phyloP scores from a whole-genome alignment of 2,888 invertebrate species.

The Abrostola triplasia region DNA sequence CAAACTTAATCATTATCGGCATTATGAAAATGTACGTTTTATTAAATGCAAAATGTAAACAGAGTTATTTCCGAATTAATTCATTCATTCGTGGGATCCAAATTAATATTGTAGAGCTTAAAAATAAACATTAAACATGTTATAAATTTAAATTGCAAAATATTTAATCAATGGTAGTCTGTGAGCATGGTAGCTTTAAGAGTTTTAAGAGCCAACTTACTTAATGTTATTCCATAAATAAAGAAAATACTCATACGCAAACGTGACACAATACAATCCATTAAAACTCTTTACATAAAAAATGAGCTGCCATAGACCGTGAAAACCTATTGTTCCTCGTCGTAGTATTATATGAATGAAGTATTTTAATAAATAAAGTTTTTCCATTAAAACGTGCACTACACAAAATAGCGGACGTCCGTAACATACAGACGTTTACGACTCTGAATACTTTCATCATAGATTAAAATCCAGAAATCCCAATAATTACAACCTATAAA shows the following conservation, averaged over 20 bases:
- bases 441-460: slow-evolving; percentile 8
- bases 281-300: slow-evolving; percentile 17
- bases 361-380: slow-evolving; percentile 56
- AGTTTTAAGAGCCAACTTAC: background rate
- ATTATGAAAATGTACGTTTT: too few species aligned
- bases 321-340: slow-evolving; percentile 23
- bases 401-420: slow-evolving; percentile 31
- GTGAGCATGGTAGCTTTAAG: too few species aligned
- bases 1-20: too few species aligned
- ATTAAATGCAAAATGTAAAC: too few species aligned
- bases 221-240: background rate
- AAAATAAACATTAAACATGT: too few species aligned
- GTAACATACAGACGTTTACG: slow-evolving; percentile 31
- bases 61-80: too few species aligned
- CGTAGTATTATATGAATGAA: slow-evolving; percentile 31
- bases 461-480: slow-evolving; percentile 7
- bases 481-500: background rate
- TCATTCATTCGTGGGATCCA: too few species aligned
- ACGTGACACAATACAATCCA: slow-evolving; percentile 1
- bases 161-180: background rate
- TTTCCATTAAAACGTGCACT: slow-evolving; percentile 46
- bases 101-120: too few species aligned
- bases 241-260: background rate
- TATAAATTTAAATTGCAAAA: background rate
- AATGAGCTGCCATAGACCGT: slow-evolving; percentile 4